phyloP scores from a whole-genome alignment of 2,113 vertebrate genomes.

The Athene noctua region DNA sequence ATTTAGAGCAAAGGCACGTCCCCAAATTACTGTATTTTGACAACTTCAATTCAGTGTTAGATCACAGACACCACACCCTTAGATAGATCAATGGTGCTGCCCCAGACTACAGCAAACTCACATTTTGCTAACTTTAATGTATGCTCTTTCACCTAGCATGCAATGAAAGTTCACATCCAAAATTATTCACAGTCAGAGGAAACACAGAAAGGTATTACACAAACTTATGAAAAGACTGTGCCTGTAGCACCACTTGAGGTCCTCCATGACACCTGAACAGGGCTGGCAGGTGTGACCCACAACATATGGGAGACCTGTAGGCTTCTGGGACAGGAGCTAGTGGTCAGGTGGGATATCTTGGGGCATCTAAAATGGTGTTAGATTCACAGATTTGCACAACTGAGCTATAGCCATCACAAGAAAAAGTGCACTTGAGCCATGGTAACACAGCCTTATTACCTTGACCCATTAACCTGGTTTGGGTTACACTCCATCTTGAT shows the following conservation, averaged over 20 bases:
- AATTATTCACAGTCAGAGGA: neutral
- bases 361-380: neutral
- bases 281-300: neutral
- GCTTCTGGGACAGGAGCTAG: neutral
- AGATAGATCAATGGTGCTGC: neutral
- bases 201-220: neutral
- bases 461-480: slow-evolving; percentile 84
- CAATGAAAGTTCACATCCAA: neutral
- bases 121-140: neutral
- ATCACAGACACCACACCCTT: neutral
- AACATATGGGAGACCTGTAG: neutral
- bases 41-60: neutral
- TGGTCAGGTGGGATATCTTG: neutral
- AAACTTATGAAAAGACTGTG: neutral
- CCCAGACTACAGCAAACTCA: neutral
- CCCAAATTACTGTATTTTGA: neutral
- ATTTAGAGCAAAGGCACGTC: neutral
- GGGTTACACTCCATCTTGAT: slow-evolving; percentile 90
- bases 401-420: neutral
- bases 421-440: neutral
- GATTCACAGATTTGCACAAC: neutral
- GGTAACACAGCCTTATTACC: slow-evolving; percentile 67
- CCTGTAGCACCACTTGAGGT: neutral
- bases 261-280: neutral
- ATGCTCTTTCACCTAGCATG: neutral